These are phyloP conservation scores for Drosophila pectinifera DNA, from an alignment of 1,140 invertebrate species.

Conservation along the genomic window DNA sequence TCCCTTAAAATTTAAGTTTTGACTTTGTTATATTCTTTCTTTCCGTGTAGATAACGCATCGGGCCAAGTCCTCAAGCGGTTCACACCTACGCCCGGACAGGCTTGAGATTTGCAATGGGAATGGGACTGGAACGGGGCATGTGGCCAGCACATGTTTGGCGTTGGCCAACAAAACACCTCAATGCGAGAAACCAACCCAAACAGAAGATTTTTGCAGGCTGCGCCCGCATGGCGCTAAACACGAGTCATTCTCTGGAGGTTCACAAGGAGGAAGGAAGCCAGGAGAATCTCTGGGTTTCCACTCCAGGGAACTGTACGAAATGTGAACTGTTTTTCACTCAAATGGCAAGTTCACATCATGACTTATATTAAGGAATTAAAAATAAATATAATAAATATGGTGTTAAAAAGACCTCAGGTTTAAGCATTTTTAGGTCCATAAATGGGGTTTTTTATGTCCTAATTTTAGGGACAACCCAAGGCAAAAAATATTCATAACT, in stretches of 20 bases:
- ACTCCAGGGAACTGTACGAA: not conserved
- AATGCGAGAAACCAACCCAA: constrained; percentile 41
- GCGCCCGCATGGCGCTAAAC: constrained; percentile 73
- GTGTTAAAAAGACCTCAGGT: too few species aligned
- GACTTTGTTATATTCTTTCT: not conserved
- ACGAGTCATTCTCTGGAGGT: constrained; percentile 34
- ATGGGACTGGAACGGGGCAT: constrained; percentile 33
- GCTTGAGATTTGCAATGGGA: constrained; percentile 29
- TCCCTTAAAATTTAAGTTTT: too few species aligned
- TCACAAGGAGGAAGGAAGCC: not conserved
- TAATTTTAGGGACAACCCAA: too few species aligned
- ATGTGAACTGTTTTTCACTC: not conserved
- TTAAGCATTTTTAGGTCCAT: too few species aligned
- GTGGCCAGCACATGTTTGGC: constrained; percentile 64
- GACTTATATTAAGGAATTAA: not conserved
- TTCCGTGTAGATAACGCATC: constrained; percentile 11
- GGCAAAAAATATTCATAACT: too few species aligned
- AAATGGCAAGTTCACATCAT: not conserved
- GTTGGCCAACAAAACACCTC: constrained; percentile 63
- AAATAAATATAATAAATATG: too few species aligned
- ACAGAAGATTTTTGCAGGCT: constrained; percentile 62
- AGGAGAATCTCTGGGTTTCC: not conserved
- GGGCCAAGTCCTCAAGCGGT: constrained; percentile 10
- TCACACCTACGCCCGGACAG: constrained; percentile 37
- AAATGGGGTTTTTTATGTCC: too few species aligned